Evolutionary conservation across 2,113 vertebrate species (phyloP).

Genomic region (Cynopterus brachyotis): DNA sequence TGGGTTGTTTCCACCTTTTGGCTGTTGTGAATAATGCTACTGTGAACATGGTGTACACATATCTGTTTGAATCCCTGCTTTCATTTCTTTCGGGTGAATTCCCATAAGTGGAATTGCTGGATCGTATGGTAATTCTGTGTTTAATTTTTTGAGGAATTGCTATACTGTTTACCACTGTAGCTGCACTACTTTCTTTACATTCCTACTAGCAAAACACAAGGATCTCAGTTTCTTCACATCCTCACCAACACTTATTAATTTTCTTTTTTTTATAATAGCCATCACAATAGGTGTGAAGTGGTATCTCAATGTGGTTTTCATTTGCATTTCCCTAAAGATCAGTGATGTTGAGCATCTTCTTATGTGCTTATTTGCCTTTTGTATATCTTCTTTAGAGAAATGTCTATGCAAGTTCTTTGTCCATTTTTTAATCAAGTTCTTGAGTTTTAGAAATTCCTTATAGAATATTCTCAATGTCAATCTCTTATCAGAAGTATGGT

Average conservation of each 20-base stretch:
- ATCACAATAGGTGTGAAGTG: neutral
- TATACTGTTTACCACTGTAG: neutral
- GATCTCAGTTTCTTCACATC: neutral
- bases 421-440: neutral
- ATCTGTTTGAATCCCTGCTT: neutral
- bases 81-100: neutral
- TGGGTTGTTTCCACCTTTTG: neutral
- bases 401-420: neutral
- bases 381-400: neutral
- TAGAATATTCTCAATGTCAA: neutral
- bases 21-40: neutral
- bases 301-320: neutral
- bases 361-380: neutral
- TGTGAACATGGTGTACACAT: neutral
- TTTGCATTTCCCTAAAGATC: conserved; percentile 1
- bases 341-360: neutral
- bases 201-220: neutral
- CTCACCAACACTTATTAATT: neutral
- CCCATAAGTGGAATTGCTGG: neutral
- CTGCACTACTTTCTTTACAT: conserved; percentile 21
- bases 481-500: neutral
- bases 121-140: neutral
- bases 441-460: neutral
- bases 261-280: neutral
- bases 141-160: neutral